phyloP scores from a whole-genome alignment of 2,888 invertebrate genomes.

The Dasysyrphus albostriatus region DNA sequence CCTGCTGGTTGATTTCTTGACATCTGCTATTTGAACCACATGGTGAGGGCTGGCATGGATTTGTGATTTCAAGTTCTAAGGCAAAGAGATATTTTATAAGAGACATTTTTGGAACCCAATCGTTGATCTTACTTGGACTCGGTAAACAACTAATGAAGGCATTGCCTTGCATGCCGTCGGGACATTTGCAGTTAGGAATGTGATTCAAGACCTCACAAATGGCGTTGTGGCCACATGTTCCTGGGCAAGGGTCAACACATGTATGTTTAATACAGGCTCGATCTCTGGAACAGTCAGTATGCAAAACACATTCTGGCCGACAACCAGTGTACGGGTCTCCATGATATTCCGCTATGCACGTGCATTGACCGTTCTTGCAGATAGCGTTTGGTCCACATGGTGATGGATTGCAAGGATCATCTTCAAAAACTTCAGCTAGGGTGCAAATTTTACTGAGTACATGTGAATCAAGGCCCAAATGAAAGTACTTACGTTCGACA shows the following conservation, averaged over 20 bases:
- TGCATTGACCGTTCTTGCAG: constrained; percentile 88
- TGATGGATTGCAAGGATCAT: constrained; percentile 88
- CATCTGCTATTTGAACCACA: constrained; percentile 88
- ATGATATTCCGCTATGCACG: constrained; percentile 87
- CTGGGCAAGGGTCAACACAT: constrained; percentile 90
- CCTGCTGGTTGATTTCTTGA: constrained; percentile 87
- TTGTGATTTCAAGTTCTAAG: constrained; percentile 79
- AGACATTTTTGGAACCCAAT: neutral
- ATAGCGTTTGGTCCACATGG: constrained; percentile 90
- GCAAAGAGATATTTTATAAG: constrained; percentile 36
- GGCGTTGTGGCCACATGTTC: constrained; percentile 89
- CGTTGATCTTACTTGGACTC: constrained; percentile 84
- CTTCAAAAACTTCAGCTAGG: constrained; percentile 77
- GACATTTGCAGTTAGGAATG: constrained; percentile 88
- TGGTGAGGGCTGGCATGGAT: constrained; percentile 87
- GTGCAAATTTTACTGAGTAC: constrained; percentile 2
- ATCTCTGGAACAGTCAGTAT: constrained; percentile 88
- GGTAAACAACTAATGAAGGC: constrained; percentile 88
- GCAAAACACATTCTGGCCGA: constrained; percentile 89
- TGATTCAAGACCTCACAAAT: constrained; percentile 90
- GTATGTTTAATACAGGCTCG: constrained; percentile 89
- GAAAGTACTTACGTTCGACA: constrained; percentile 79
- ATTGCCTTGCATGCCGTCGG: constrained; percentile 87
- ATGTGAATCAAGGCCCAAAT: neutral
- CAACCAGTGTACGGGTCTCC: constrained; percentile 89